phyloP scores from a whole-genome alignment of 1,140 invertebrate genomes.

The Oscheius sp. region DNA sequence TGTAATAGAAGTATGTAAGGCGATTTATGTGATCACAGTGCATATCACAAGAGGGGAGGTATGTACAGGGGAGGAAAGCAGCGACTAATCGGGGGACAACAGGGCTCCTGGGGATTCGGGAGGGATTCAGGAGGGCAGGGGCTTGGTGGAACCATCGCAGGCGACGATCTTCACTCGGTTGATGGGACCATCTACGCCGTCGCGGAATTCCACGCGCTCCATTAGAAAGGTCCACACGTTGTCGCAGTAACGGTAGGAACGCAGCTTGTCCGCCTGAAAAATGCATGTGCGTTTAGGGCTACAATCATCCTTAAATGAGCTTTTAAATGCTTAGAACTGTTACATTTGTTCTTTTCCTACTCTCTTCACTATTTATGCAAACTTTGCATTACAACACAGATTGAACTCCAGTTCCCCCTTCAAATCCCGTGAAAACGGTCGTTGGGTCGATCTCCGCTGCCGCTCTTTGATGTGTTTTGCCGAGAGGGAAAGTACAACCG shows the following conservation, averaged over 20 bases:
- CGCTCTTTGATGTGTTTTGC: too few relatives aligned
- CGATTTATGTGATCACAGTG: neutral
- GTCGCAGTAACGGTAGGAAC: conserved; percentile 97
- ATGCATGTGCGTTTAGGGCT: too few relatives aligned
- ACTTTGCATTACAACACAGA: too few relatives aligned
- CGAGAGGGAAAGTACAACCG: too few relatives aligned
- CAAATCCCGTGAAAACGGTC: too few relatives aligned
- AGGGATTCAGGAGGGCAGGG: neutral
- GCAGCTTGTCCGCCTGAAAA: conserved; percentile 81
- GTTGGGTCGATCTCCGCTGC: too few relatives aligned
- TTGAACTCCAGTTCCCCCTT: too few relatives aligned
- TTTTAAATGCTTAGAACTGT: too few relatives aligned
- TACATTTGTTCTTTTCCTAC: too few relatives aligned
- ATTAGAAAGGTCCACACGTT: conserved; percentile 99
- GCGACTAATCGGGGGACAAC: neutral
- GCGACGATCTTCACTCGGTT: conserved; percentile 99
- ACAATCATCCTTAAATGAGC: too few relatives aligned
- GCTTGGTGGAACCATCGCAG: conserved; percentile 76
- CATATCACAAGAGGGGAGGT: neutral
- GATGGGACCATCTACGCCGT: conserved; percentile 74
- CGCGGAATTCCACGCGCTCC: conserved; percentile 94
- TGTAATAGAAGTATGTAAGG: neutral
- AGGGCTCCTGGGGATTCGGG: neutral
- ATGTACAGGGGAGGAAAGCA: too few relatives aligned
- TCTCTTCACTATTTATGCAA: neutral